Base-by-base conservation (phyloP, 2,797 vertebrate species). In the Erethizon dorsatum region DNA sequence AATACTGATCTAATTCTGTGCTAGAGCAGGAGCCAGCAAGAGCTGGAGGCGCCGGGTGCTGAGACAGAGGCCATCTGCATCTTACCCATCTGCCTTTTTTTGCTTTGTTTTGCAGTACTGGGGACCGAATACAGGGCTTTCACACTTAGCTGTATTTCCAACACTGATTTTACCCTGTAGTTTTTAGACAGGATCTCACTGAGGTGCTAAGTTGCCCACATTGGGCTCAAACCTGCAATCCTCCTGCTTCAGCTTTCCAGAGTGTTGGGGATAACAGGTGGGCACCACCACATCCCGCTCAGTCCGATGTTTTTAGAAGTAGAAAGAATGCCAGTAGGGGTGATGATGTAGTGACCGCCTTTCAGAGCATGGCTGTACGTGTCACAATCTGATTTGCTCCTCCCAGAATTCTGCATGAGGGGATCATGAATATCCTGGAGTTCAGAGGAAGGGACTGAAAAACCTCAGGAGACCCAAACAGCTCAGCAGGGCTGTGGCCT, bases 291-390 rank as follows among this genome's bases (percentile, higher is more conserved):
- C 12, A 54, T 33, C 31, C 47, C 20, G 47, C 50, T 78, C 50
- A 33, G 17, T 79, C 15, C 18, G 31, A 33, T 9, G 3, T 33
- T 79, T 52, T 18, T 4, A n/a, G 77, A 57, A 5, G 5, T 41
- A 14, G 71, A 90, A 77, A 73, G 56, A 63, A 96, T 1, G 45
- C n/a, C 6, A 1, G 26, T 13, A 20, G 73, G 17, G 65, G 15
- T 17, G 14, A 71, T 3, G 37, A 73, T 0, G 1, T 37, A 0
- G 0, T 13, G 15, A 63, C 14, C 20, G 28, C 26, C 50, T 14
- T 75, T 59, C 59, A 77, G 33, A 84, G 73, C 71, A 41, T 50
- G 56, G 37, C 31, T 54, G 22, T 18, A 2, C 0, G 3, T 61
- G 56, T 57, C 31, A 37, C 18, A 57, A 84, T 65, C 67, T 45